Evolutionary conservation across 2,797 vertebrate genomes (phyloP).

Genomic region (Diceros bicornis): DNA sequence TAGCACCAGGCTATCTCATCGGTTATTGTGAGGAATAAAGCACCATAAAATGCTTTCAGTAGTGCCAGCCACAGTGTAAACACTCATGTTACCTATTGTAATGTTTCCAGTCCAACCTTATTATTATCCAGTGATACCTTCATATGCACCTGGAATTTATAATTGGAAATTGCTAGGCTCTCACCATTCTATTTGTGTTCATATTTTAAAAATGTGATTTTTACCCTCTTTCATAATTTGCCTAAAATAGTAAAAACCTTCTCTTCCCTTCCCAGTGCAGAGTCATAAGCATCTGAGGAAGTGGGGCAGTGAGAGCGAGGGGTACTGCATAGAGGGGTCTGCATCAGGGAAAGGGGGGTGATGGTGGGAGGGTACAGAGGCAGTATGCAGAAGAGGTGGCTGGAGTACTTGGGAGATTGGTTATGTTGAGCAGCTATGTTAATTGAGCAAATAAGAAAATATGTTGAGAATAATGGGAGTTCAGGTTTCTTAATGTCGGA

Average conservation of each 20-base stretch:
- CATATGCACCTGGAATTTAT: not conserved
- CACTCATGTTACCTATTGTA: not conserved
- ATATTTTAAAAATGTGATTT: not conserved
- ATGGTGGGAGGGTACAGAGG: not conserved
- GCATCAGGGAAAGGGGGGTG: not conserved
- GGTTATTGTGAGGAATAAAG: not conserved
- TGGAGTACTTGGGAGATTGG: not conserved
- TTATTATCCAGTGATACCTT: not conserved
- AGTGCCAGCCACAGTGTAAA: not conserved
- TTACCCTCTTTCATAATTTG: not conserved
- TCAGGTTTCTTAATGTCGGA: not conserved
- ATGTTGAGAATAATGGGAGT: not conserved
- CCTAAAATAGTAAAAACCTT: not conserved
- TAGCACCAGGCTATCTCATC: too few species aligned
- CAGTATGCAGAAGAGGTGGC: not conserved
- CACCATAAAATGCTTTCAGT: not conserved
- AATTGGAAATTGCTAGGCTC: not conserved
- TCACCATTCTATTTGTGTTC: not conserved
- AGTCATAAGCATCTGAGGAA: not conserved
- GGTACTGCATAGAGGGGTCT: fast-evolving
- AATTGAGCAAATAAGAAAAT: not conserved
- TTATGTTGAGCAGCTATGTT: not conserved
- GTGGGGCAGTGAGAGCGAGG: not conserved
- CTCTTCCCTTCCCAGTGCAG: not conserved
- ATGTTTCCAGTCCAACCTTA: not conserved